phyloP scores from a whole-genome alignment of 2,888 invertebrate species.

The Scaptomyza reducta region DNA sequence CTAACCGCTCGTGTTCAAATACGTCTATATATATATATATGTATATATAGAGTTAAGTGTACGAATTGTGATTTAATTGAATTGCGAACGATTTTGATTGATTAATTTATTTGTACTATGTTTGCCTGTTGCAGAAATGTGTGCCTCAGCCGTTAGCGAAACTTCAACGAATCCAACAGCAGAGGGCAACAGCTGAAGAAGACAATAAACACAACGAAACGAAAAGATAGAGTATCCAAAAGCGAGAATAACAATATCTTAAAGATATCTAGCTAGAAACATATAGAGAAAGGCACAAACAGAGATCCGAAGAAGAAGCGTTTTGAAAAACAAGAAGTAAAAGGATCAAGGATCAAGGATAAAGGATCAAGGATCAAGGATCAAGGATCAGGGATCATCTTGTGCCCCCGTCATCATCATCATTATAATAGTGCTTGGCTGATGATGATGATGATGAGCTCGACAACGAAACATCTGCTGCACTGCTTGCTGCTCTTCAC shows the following conservation, averaged over 20 bases:
- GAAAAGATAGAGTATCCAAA: conserved; percentile 24
- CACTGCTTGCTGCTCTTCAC: conserved; percentile 91
- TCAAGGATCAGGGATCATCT: too few relatives aligned
- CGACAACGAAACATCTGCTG: conserved; percentile 89
- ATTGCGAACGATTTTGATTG: conserved; percentile 17
- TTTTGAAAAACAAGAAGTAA: not conserved
- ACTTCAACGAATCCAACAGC: conserved; percentile 46
- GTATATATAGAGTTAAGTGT: too few relatives aligned
- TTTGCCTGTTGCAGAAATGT: conserved; percentile 60
- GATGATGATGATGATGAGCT: conserved; percentile 77
- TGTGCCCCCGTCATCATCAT: not conserved
- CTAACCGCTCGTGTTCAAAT: not conserved
- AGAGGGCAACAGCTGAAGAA: conserved; percentile 1
- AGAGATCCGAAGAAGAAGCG: not conserved
- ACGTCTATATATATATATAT: not conserved
- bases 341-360: too few relatives aligned
- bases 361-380: too few relatives aligned
- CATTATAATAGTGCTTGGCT: not conserved
- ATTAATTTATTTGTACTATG: not conserved
- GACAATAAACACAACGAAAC: not conserved
- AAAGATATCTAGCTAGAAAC: not conserved
- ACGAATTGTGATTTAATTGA: conserved; percentile 9
- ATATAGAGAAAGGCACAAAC: too few relatives aligned
- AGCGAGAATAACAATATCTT: conserved; percentile 21
- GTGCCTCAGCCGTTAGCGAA: conserved; percentile 56